Conservation (phyloP, 2,888 invertebrate species). For the Lasioglossum morio region DNA sequence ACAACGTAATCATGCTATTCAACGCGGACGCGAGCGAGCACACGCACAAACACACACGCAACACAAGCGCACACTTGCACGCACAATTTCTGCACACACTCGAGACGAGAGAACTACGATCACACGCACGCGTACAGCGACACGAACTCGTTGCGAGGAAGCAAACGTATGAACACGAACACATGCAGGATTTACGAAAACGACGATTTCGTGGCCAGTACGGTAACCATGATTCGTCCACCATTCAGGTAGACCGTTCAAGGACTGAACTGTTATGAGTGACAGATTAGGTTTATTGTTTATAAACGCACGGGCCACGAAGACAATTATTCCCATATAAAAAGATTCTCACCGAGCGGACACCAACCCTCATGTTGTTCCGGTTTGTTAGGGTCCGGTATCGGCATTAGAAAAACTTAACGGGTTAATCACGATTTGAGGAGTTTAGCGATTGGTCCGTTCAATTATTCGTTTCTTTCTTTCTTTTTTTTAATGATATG, state of each 20-base stretch:
- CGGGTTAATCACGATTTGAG: constrained; percentile 69
- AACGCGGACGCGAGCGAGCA: constrained; percentile 3
- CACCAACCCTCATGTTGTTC: constrained; percentile 96
- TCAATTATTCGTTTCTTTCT: neutral
- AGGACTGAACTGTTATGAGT: neutral
- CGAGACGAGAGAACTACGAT: constrained; percentile 18
- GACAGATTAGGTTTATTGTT: neutral
- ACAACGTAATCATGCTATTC: constrained; percentile 33
- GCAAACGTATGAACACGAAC: constrained; percentile 49
- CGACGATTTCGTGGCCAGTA: constrained; percentile 64
- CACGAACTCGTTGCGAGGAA: constrained; percentile 42
- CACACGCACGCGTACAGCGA: constrained; percentile 12
- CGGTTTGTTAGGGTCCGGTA: constrained; percentile 94
- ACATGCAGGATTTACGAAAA: constrained; percentile 67
- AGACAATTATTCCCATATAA: constrained; percentile 76
- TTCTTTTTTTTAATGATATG: neutral
- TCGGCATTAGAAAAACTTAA: constrained; percentile 88
- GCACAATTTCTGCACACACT: neutral
- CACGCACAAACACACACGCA: constrained; percentile 24
- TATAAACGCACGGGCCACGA: constrained; percentile 69
- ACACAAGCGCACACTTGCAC: neutral
- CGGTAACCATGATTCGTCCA: neutral
- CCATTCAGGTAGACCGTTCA: neutral
- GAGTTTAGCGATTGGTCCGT: constrained; percentile 57
- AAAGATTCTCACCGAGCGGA: constrained; percentile 90